These are phyloP conservation scores for Chlorops oryzae DNA, from an alignment of 1,140 invertebrate genomes.

Conservation along the genomic window DNA sequence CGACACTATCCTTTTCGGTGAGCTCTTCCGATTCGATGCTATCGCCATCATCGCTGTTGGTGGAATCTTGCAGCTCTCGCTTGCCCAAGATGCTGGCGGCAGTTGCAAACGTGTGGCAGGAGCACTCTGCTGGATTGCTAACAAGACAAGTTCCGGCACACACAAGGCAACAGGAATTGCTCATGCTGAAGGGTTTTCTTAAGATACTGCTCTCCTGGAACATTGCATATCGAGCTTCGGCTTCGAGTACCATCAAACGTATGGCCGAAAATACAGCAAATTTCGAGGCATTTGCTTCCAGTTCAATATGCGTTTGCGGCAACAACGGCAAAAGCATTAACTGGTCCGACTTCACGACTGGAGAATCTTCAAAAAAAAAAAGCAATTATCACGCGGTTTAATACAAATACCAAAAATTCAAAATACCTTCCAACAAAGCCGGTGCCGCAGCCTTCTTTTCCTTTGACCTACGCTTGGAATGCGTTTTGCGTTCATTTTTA, in stretches of 20 bases:
- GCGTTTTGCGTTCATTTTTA: constrained; percentile 37
- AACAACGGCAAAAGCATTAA: constrained; percentile 32
- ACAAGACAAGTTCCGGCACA: constrained; percentile 36
- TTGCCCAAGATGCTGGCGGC: constrained; percentile 18
- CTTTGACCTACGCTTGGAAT: constrained; percentile 42
- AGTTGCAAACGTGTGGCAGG: constrained; percentile 28
- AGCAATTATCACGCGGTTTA: constrained; percentile 1
- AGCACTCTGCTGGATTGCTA: constrained; percentile 36
- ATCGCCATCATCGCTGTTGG: constrained; percentile 41
- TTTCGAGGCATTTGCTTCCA: constrained; percentile 46
- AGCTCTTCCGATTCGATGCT: constrained; percentile 35
- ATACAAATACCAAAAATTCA: constrained; percentile 11
- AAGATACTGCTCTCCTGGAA: constrained; percentile 31
- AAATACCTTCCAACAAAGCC: constrained; percentile 28
- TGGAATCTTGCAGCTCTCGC: constrained; percentile 26
- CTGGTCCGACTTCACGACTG: constrained; percentile 38
- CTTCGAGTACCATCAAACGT: constrained; percentile 40
- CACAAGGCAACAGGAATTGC: constrained; percentile 34
- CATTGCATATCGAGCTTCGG: constrained; percentile 40
- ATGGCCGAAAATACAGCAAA: constrained; percentile 46
- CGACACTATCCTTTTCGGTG: constrained; percentile 32
- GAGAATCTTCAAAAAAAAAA: constrained; percentile 36
- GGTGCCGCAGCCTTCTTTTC: constrained; percentile 39
- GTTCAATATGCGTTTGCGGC: constrained; percentile 41
- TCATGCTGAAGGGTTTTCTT: constrained; percentile 27